Base-by-base conservation (phyloP, 1,140 invertebrate genomes). In the Liolophura sinensis region DNA sequence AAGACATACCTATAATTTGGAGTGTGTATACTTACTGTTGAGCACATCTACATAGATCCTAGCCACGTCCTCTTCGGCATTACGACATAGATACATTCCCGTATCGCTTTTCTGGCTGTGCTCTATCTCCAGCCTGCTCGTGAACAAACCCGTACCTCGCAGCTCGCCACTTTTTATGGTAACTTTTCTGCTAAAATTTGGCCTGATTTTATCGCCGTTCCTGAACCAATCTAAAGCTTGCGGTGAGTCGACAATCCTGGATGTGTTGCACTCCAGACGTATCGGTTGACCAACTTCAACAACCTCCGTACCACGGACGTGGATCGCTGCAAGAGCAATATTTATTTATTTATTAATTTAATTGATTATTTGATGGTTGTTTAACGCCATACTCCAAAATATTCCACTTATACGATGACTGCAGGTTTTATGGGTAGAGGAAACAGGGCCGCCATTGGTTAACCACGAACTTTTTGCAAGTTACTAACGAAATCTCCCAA, bases 231-330 rank as follows among this genome's bases (percentile, higher is more conserved):
- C 72, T 48, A 76, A 31, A 51, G 72, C 65, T 51, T 73, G 68
- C 7, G 73, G 77, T 11, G 71, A 65, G 11, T 68, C 58, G 27
- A 62, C 58, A 1, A 50, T 16, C 3, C 71, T 69, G 0, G 71
- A 68, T 15, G 73, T 68, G 62, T 78, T 78, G 65, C 77, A 78
- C 16, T 71, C 56, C 11, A 78, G 62, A 27, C 73, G 63, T 12
- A 78, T 76, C 7, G 70, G 69, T 57, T 74, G 70, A 18, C 77
- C 77, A 59, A 76, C 76, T 63, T 78, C 77, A 5, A 78, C 74
- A 54, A 73, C 73, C 48, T 70, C 64, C 46, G 70, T 74, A 14
- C 77, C 77, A 14, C 71, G 70, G 22, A 76, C 59, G n/a, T 66
- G 51, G 24, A 76, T 76, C 40, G 62, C 75, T 76, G 64, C 57